Percentiles rank a stretch among this genome's conserved stretches.
Evolutionary conservation across 1,140 invertebrate species (phyloP).

Genomic region (Habropoda laboriosa): DNA sequence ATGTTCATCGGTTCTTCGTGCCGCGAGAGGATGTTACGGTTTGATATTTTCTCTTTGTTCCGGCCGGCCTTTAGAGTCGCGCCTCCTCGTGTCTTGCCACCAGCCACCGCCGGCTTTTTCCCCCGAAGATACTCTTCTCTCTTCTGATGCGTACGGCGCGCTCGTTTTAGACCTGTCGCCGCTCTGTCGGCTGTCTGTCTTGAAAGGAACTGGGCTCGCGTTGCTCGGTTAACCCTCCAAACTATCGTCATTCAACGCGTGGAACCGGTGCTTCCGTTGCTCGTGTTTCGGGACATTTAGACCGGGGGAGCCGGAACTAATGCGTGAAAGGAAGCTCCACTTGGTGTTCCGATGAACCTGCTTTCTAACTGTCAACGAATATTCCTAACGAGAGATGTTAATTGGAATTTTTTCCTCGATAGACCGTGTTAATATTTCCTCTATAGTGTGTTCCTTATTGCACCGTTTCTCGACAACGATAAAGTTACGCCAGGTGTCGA

Average conservation of each 20-base stretch:
- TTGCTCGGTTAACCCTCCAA: constrained; percentile 3
- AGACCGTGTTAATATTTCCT: no score
- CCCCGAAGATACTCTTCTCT: constrained; percentile 11
- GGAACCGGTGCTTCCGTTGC: background rate
- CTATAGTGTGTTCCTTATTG: no score
- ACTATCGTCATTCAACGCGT: background rate
- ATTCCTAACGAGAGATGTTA: no score
- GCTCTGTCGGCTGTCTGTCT: background rate
- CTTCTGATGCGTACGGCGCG: background rate
- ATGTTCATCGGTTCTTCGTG: constrained; percentile 51
- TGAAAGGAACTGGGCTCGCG: background rate
- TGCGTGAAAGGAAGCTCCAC: no score
- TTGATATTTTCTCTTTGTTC: constrained; percentile 47
- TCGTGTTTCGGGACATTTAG: background rate
- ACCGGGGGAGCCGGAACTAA: background rate
- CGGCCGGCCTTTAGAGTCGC: constrained; percentile 33
- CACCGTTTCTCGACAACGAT: no score
- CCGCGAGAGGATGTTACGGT: constrained; percentile 45
- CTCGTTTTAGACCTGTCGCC: constrained; percentile 10
- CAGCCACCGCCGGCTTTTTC: constrained; percentile 1
- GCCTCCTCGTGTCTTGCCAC: constrained; percentile 21
- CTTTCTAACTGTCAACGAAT: no score
- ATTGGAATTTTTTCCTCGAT: no score
- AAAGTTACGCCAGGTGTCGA: no score
- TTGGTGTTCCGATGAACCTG: background rate